A percentile compares a stretch with the other conserved stretches of the same genome.
These are phyloP conservation scores for Ceratina calcarata DNA, from an alignment of 1,140 invertebrate genomes.

Conservation along the genomic window DNA sequence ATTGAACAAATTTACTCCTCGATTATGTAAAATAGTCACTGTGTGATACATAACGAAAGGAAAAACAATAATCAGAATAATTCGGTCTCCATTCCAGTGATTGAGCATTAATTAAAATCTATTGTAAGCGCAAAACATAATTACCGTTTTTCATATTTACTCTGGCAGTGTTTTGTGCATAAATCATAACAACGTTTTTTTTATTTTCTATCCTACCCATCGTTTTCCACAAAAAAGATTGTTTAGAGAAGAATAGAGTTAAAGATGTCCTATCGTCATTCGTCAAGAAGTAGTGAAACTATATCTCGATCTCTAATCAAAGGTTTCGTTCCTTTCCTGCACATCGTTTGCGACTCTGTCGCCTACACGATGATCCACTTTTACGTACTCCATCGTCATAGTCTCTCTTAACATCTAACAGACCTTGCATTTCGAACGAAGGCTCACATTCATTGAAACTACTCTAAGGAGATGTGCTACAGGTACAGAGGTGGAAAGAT, in stretches of 20 bases:
- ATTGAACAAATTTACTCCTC: neutral
- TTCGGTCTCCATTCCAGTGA: neutral
- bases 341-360: neutral
- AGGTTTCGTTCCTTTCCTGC: neutral
- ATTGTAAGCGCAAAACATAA: conserved; percentile 10
- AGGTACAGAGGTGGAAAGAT: conserved; percentile 47
- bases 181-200: conserved; percentile 1
- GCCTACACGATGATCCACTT: neutral
- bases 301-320: neutral
- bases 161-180: conserved; percentile 44
- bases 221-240: neutral
- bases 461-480: conserved; percentile 46
- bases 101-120: conserved; percentile 33
- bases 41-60: neutral
- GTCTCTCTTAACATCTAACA: neutral
- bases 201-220: too few relatives aligned
- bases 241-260: neutral
- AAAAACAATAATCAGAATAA: neutral
- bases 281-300: neutral
- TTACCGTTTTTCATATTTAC: conserved; percentile 6
- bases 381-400: neutral
- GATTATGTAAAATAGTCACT: neutral
- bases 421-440: neutral
- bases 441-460: conserved; percentile 34
- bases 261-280: too few relatives aligned